Percentiles rank a stretch among this genome's conserved stretches.
phyloP scores from a whole-genome alignment of 2,888 invertebrate genomes.

The Drosophila mercatorum region DNA sequence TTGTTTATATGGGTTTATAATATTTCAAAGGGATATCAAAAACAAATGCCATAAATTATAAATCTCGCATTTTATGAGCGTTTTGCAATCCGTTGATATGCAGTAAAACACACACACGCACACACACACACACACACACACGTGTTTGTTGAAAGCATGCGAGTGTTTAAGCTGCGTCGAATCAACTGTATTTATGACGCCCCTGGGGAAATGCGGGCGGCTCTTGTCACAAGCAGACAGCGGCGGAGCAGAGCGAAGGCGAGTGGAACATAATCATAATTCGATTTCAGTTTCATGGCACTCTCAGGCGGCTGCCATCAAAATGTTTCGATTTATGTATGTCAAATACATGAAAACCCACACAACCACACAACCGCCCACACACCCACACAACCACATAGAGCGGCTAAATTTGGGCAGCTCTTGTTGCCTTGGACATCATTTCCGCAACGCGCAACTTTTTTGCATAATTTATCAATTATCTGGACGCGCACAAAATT shows the following conservation, averaged over 20 bases:
- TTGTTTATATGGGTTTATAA: slow-evolving; percentile 7
- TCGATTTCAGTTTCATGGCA: slow-evolving; percentile 39
- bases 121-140: neutral
- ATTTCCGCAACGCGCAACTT: slow-evolving; percentile 18
- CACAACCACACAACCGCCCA: neutral
- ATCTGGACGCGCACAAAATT: slow-evolving; percentile 44
- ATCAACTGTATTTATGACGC: slow-evolving; percentile 47
- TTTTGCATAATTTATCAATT: slow-evolving; percentile 61
- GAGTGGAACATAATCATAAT: slow-evolving; percentile 41
- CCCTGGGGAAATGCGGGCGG: slow-evolving; percentile 12
- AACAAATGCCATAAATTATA: slow-evolving; percentile 22
- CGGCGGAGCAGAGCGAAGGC: neutral
- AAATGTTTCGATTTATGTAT: slow-evolving; percentile 34
- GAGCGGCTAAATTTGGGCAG: neutral
- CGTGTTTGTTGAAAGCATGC: slow-evolving; percentile 7
- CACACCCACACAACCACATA: neutral
- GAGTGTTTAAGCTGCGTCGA: slow-evolving; percentile 17
- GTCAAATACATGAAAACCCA: neutral
- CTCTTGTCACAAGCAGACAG: slow-evolving; percentile 1
- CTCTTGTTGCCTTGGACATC: slow-evolving; percentile 12
- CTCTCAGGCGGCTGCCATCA: slow-evolving; percentile 27
- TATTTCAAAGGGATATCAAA: slow-evolving; percentile 13
- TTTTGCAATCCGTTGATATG: slow-evolving; percentile 31
- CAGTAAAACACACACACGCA: slow-evolving; percentile 21
- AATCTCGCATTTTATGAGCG: slow-evolving; percentile 37